Evolutionary conservation across 2,888 invertebrate species (phyloP).

Genomic region (Hydraecia micacea): DNA sequence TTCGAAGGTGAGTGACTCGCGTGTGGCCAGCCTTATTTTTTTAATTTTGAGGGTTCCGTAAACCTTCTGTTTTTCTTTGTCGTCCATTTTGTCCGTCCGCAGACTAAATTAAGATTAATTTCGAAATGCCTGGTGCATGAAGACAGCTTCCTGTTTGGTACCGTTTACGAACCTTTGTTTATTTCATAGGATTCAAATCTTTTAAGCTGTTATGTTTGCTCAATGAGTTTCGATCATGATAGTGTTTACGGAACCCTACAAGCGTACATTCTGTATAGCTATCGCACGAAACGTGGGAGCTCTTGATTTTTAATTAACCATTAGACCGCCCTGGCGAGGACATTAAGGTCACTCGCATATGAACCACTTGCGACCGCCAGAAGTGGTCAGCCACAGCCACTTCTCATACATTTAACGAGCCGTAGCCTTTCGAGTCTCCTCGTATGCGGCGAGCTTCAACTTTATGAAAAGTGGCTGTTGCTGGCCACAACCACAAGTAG

Average conservation of each 20-base stretch:
- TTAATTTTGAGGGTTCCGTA: constrained; percentile 64
- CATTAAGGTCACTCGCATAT: neutral
- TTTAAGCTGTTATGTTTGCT: constrained; percentile 64
- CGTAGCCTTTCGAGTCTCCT: neutral
- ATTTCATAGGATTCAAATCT: constrained; percentile 43
- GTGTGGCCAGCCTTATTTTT: constrained; percentile 23
- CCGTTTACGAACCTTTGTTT: constrained; percentile 38
- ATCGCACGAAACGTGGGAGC: constrained; percentile 38
- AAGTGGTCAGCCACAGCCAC: neutral
- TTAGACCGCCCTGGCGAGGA: neutral
- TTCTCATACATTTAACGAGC: neutral
- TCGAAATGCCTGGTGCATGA: constrained; percentile 59
- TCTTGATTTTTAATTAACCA: constrained; percentile 32
- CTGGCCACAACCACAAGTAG: neutral
- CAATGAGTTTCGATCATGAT: constrained; percentile 61
- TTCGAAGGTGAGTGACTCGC: neutral
- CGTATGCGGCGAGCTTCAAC: neutral
- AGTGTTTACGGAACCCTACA: constrained; percentile 64
- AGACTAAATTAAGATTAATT: constrained; percentile 65
- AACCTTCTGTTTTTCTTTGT: constrained; percentile 55
- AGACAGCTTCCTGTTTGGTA: constrained; percentile 38
- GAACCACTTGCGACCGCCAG: neutral
- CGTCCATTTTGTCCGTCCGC: constrained; percentile 70
- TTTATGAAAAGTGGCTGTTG: neutral
- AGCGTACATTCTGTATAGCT: constrained; percentile 34